Percentiles rank a stretch among this genome's conserved stretches.
Conservation (phyloP, 2,113 vertebrate genomes). For the Sylvia atricapilla region DNA sequence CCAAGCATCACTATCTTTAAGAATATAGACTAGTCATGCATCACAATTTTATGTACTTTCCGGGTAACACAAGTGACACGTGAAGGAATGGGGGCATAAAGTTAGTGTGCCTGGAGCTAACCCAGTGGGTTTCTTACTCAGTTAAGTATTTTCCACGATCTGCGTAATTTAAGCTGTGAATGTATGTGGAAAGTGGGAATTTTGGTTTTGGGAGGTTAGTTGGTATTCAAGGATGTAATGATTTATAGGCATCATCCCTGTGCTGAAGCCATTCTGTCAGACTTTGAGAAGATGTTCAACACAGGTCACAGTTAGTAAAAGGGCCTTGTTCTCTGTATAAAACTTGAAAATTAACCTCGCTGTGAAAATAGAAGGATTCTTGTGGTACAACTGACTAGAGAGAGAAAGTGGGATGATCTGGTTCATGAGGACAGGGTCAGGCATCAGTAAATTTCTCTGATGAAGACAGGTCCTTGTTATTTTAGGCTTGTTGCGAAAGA, state of each 20-base stretch:
- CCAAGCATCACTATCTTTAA: background rate
- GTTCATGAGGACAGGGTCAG: background rate
- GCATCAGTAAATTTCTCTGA: background rate
- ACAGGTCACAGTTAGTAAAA: background rate
- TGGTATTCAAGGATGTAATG: background rate
- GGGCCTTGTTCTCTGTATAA: background rate
- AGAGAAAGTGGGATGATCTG: background rate
- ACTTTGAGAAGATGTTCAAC: background rate
- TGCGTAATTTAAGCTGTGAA: background rate
- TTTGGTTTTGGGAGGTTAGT: background rate
- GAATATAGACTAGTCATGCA: background rate
- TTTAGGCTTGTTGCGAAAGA: background rate
- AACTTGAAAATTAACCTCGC: background rate
- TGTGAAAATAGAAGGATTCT: background rate
- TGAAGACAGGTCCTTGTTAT: background rate
- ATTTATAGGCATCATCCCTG: accelerated
- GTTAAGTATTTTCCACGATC: background rate
- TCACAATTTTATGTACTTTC: background rate
- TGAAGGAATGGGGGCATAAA: background rate
- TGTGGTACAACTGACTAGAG: background rate
- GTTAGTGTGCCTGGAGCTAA: background rate
- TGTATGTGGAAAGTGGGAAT: background rate
- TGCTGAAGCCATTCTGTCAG: background rate
- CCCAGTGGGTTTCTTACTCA: background rate
- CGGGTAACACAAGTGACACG: background rate